A percentile compares a stretch with the other conserved stretches of the same genome.
Evolutionary conservation across 92 coral and sea anemone species (phyloP).

Genomic region (Umimayanthus chanpuru): DNA sequence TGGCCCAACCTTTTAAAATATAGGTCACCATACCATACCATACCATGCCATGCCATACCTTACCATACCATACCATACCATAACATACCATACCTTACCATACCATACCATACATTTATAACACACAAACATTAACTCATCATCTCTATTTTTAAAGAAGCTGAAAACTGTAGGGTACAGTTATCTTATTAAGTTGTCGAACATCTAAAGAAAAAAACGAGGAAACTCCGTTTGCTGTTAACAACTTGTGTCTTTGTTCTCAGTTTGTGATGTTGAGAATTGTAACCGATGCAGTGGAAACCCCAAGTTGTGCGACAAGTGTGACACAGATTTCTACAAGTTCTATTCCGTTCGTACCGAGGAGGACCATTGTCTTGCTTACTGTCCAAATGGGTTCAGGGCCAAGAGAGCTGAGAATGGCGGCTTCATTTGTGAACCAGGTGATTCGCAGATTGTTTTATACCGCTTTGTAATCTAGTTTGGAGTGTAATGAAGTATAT

Average conservation of each 20-base stretch:
- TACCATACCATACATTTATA: too few species aligned
- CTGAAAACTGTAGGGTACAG: background rate
- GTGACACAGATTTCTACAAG: conserved; percentile 38
- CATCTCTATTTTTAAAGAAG: background rate
- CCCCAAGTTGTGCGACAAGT: conserved; percentile 34
- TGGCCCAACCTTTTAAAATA: too few species aligned
- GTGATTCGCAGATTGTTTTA: background rate
- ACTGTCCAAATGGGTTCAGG: conserved; percentile 38
- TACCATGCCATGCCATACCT: too few species aligned
- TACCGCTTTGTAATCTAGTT: too few species aligned
- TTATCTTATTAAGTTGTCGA: background rate
- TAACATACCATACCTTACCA: too few species aligned
- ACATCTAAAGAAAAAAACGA: too few species aligned
- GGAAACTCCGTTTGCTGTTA: background rate
- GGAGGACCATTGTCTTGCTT: conserved; percentile 20
- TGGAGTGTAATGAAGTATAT: background rate
- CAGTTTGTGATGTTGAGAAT: conserved; percentile 36
- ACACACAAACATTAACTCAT: too few species aligned
- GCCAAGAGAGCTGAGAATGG: conserved; percentile 34
- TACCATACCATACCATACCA: too few species aligned
- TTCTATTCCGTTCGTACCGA: conserved; percentile 25
- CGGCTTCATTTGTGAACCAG: conserved; percentile 31
- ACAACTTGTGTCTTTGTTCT: background rate
- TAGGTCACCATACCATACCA: too few species aligned
- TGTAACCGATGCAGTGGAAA: conserved; percentile 29